Evolutionary conservation across 1,140 invertebrate genomes (phyloP), one percentile per base, ranked within the genome.

Genomic region (Carposina sasakii): DNA sequence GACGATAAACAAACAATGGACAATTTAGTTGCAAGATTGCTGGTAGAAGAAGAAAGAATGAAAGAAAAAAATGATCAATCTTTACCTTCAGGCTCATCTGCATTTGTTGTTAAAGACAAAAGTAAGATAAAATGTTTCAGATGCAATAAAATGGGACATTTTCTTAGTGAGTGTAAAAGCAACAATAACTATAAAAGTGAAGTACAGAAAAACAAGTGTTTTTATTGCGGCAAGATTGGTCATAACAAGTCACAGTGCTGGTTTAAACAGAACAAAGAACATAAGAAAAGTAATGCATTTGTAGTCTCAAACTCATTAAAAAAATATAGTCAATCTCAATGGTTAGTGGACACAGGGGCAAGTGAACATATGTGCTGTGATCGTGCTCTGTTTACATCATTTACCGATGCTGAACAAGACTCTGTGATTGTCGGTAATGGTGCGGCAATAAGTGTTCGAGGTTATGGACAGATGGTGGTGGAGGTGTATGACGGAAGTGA

Each of bases 1-100:
- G 50, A 52, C 15, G 48, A 60, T 1, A 65, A 63, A 12, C 65
- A 71, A 52, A 73, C 63, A 0, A 45, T 63, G 16, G 62, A 64
- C 1, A 60, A 72, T 33, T 36, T 77, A 24, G 58, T 50, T 1
- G 56, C 72, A 0, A 47, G 76, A 12, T 41, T 77, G 21, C 17
- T 75, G n/a, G 44, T 63, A n/a, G 67, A 76, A 47, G 71, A 76
- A 54, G 60, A 72, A 28, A 51, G 55, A 49, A 28, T 63, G 10
- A 62, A 62, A 44, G 48, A 48, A 30, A 57, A 59, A 21, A 36
- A 30, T 13, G 48, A 36, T 15, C 30, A 48, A 36, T 22, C 52
- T 12, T 41, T 51, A 28, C n/a, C n/a, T n/a, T n/a, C n/a, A n/a
- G n/a, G n/a, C n/a, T 46, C 58, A 1, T 45, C 57, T 24, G 57